phyloP scores from a whole-genome alignment of 2,888 invertebrate species.

The Epistrophe grossulariae region DNA sequence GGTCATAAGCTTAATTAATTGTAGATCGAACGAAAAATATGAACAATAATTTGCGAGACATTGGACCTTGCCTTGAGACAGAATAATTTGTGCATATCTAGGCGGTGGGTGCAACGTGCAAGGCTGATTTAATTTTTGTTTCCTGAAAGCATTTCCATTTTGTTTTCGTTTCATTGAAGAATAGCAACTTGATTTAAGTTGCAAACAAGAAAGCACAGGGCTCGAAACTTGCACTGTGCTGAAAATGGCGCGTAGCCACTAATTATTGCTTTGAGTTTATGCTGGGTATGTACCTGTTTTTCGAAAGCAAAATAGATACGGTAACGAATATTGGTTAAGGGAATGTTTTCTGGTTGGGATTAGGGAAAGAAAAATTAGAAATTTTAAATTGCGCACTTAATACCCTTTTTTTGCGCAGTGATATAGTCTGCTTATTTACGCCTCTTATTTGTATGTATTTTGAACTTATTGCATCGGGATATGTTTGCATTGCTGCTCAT shows the following conservation, averaged over 20 bases:
- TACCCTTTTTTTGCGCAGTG: neutral
- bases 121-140: constrained; percentile 9
- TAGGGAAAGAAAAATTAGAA: neutral
- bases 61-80: neutral
- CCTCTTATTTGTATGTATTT: neutral
- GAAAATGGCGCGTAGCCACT: constrained; percentile 57
- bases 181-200: constrained; percentile 5
- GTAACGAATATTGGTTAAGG: neutral
- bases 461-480: neutral
- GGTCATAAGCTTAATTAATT: constrained; percentile 57
- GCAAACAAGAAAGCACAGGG: neutral
- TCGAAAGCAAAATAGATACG: neutral
- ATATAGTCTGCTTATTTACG: neutral
- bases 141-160: neutral
- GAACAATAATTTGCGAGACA: neutral
- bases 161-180: neutral
- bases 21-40: constrained; percentile 17
- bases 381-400: neutral
- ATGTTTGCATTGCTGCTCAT: neutral
- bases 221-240: neutral
- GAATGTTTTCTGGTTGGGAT: neutral
- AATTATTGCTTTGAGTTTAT: neutral
- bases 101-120: neutral
- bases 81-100: neutral
- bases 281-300: neutral